These are phyloP conservation scores for Hydrocynus forskahlii DNA, from an alignment of 2,797 vertebrate genomes.

Conservation along the genomic window DNA sequence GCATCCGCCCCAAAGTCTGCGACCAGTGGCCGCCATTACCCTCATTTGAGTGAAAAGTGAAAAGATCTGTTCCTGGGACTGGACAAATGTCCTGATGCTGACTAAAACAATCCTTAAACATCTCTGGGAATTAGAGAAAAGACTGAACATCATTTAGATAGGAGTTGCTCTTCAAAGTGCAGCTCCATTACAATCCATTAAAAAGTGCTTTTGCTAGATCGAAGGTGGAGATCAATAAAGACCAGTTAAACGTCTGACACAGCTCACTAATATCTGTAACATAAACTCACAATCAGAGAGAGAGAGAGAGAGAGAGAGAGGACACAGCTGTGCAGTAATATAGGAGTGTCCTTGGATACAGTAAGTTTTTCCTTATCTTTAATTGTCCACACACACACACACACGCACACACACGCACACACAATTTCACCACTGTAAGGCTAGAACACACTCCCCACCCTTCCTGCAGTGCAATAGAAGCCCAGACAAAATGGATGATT, in stretches of 20 bases:
- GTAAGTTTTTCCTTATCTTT: slow-evolving; percentile 15
- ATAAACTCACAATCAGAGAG: slow-evolving; percentile 70
- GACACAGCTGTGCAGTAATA: not conserved
- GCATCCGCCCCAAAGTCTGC: too few species aligned
- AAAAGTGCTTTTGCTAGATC: slow-evolving; percentile 73
- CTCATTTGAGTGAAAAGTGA: slow-evolving; percentile 2
- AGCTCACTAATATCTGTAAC: slow-evolving; percentile 81
- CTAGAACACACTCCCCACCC: slow-evolving; percentile 35
- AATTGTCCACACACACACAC: slow-evolving; percentile 14
- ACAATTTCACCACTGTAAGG: slow-evolving; percentile 42
- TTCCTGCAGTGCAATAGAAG: slow-evolving; percentile 29
- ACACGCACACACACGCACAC: slow-evolving; percentile 4
- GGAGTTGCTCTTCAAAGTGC: slow-evolving; percentile 70
- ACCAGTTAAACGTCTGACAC: slow-evolving; percentile 80
- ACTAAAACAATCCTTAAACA: slow-evolving; percentile 48
- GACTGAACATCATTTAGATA: slow-evolving; percentile 61
- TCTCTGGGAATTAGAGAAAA: slow-evolving; percentile 63
- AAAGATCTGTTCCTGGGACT: slow-evolving; percentile 25
- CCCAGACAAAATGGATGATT: slow-evolving; percentile 50
- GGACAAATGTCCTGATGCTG: slow-evolving; percentile 18
- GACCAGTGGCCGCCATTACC: slow-evolving; percentile 18
- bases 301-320: slow-evolving; percentile 37
- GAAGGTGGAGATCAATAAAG: slow-evolving; percentile 69
- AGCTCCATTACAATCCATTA: slow-evolving; percentile 82
- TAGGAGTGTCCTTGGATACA: slow-evolving; percentile 29